Conservation (phyloP, 2,113 vertebrate species). For the Natator depressus region DNA sequence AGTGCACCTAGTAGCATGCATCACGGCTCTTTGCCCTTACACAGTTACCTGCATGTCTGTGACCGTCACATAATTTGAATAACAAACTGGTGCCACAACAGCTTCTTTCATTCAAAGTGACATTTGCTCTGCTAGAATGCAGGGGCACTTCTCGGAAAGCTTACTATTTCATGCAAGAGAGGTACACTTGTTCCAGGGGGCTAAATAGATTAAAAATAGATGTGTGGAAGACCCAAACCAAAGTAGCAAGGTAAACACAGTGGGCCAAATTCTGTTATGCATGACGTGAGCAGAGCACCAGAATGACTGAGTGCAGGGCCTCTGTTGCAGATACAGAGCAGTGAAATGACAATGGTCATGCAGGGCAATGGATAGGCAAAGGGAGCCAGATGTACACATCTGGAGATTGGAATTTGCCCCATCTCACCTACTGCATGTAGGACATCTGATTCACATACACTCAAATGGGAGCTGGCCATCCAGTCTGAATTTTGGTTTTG, state of each 20-base stretch:
- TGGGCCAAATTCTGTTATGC: background rate
- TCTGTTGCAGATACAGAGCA: background rate
- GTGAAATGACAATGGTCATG: background rate
- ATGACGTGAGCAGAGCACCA: background rate
- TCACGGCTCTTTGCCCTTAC: background rate
- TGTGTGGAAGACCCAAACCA: background rate
- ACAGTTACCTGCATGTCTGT: background rate
- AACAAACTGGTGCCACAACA: background rate
- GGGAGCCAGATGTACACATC: background rate
- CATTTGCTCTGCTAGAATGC: background rate
- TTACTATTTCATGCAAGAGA: background rate
- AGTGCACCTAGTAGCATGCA: background rate
- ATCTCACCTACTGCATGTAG: background rate
- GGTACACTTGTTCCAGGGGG: background rate
- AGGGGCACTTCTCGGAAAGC: background rate
- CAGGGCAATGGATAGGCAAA: accelerated
- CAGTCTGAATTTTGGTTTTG: background rate
- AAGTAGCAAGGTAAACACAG: accelerated
- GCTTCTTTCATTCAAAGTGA: background rate
- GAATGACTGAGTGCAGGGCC: background rate
- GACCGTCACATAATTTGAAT: background rate
- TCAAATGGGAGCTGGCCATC: background rate
- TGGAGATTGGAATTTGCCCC: background rate
- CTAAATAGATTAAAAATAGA: background rate
- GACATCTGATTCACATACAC: background rate